Base-by-base conservation (phyloP, 2,113 vertebrate genomes). In the Gymnocephalus cernua region DNA sequence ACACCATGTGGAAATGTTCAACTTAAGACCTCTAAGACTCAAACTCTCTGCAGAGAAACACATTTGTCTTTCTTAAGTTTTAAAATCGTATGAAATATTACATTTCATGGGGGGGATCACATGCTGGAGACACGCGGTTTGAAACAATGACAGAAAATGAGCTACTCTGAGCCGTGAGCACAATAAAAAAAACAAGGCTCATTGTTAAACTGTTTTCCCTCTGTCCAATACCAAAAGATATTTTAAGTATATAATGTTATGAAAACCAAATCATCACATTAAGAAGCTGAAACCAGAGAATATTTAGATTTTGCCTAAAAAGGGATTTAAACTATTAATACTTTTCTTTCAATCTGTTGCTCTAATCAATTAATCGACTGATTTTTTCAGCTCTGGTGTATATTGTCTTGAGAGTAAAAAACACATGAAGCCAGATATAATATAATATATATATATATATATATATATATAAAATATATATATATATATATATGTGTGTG, bases 1-100 rank as follows among this genome's bases (percentile, higher is more conserved):
- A 87, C 92, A 87, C 83, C 87, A 29, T 78, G 89, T 90, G 91
- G 92, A 84, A 10, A 79, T 29, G 19, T 50, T 44, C 44, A 15
- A 56, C 23, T 1, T 1, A 23, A 47, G 54, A 57, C 57, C 13
- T 14, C 6, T 0, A 2, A 53, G 12, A 41, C 18, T 13, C 4
- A 1, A 2, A 9, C 15, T 56, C 54, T 67, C 57, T 50, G 74
- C 62, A 69, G 45, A 72, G 15, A 16, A 53, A 70, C 63, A 45
- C 47, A 44, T 38, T 3, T n/a, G 5, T 23, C 45, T 25, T 15
- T 48, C 1, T 19, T 1, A 21, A 21, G 38, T 35, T 35, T 12
- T 38, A 38, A 38, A 38, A 10, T 38, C 6, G 16, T 45, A 13
- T 21, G 6, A 59, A 23, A 57, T 16, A 16, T 44, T 50, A 45